A percentile compares a stretch with the other conserved stretches of the same genome.
Evolutionary conservation across 2,797 vertebrate genomes (phyloP).

Genomic region (Sebastes paucispinis): DNA sequence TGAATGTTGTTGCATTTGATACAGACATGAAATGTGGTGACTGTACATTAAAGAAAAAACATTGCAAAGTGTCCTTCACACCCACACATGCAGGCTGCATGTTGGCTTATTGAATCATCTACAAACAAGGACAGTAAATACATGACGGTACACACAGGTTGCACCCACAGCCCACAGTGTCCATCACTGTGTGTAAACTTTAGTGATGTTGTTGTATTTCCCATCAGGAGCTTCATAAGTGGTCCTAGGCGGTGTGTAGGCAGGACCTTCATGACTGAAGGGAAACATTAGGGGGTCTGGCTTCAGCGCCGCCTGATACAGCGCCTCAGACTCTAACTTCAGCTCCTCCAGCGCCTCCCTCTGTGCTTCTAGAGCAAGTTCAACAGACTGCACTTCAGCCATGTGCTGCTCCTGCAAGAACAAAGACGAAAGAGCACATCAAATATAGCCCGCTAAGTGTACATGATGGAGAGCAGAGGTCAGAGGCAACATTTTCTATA

Average conservation of each 20-base stretch:
- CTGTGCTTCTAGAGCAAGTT: constrained; percentile 85
- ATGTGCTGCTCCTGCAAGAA: constrained; percentile 79
- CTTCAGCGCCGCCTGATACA: constrained; percentile 86
- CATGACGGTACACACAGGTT: not conserved
- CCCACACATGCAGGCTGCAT: not conserved
- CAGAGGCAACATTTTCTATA: not conserved
- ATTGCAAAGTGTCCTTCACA: not conserved
- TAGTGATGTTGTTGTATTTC: constrained; percentile 89
- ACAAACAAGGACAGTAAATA: not conserved
- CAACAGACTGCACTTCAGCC: constrained; percentile 81
- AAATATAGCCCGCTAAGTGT: not conserved
- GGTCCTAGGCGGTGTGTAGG: constrained; percentile 83
- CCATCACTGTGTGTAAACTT: constrained; percentile 87
- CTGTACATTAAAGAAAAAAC: not conserved
- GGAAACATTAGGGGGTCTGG: constrained; percentile 86
- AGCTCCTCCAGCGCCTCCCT: constrained; percentile 89
- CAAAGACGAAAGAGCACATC: not conserved
- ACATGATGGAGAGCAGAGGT: not conserved
- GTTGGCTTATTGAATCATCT: not conserved
- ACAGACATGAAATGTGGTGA: not conserved
- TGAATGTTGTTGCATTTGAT: not conserved
- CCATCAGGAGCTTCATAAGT: constrained; percentile 90
- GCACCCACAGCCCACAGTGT: not conserved
- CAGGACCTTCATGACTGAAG: constrained; percentile 86
- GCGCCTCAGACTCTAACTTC: constrained; percentile 85